These are phyloP conservation scores for Porites lobata DNA, from an alignment of 92 coral and sea anemone genomes.

Conservation along the genomic window DNA sequence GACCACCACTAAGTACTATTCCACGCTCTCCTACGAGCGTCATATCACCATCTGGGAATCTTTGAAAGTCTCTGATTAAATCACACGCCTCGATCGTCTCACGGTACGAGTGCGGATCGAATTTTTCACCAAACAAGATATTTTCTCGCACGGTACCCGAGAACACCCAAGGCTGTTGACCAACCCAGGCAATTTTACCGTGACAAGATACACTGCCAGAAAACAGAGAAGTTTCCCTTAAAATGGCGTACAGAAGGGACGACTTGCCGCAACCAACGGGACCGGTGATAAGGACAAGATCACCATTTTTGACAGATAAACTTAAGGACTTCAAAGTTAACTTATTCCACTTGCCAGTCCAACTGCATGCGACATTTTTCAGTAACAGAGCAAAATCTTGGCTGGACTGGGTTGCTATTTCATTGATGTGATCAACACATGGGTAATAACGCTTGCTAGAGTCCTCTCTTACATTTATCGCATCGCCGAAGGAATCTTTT, in stretches of 20 bases:
- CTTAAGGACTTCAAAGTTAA: background rate
- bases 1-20: constrained; percentile 33
- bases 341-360: constrained; percentile 20
- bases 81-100: constrained; percentile 61
- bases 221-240: constrained; percentile 42
- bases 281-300: constrained; percentile 53
- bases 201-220: constrained; percentile 19
- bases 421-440: background rate
- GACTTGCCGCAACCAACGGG: constrained; percentile 66
- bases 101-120: constrained; percentile 54
- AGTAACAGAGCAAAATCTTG: background rate
- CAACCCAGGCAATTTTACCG: constrained; percentile 62
- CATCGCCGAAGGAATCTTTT: background rate
- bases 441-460: too few relatives aligned
- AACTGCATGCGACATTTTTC: constrained; percentile 27
- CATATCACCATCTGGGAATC: constrained; percentile 61
- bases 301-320: constrained; percentile 10
- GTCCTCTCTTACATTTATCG: background rate
- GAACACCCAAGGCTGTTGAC: constrained; percentile 76
- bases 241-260: constrained; percentile 53
- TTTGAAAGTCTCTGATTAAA: constrained; percentile 53
- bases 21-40: constrained; percentile 39
- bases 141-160: constrained; percentile 75
- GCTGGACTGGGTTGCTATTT: background rate
- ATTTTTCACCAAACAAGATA: constrained; percentile 58